Percentiles rank a stretch among this genome's conserved stretches.
Evolutionary conservation across 2,113 vertebrate genomes (phyloP).

Genomic region (Xiphophorus maculatus): DNA sequence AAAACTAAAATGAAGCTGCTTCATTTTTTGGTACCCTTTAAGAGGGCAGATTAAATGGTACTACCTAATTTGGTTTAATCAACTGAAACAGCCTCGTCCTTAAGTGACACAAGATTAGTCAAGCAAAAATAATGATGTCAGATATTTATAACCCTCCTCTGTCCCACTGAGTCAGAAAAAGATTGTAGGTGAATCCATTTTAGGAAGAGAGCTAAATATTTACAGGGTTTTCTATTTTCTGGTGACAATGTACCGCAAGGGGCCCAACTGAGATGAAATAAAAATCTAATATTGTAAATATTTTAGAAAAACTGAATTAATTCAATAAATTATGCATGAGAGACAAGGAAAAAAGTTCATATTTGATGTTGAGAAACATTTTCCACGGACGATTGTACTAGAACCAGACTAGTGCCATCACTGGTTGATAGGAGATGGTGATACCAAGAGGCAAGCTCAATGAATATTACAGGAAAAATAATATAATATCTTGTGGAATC

Average conservation of each 20-base stretch:
- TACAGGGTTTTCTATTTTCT: not conserved
- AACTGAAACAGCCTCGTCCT: conserved; percentile 9
- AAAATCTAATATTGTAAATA: conserved; percentile 48
- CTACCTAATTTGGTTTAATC: not conserved
- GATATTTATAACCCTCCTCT: conserved; percentile 5
- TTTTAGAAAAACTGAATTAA: conserved; percentile 48
- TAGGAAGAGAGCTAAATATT: conserved; percentile 32
- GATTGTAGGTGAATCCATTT: conserved; percentile 10
- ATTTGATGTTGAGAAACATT: conserved; percentile 42
- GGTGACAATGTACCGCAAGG: not conserved
- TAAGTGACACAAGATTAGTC: conserved; percentile 10
- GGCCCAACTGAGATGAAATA: conserved; percentile 22
- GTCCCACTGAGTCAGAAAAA: not conserved
- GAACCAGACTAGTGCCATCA: not conserved
- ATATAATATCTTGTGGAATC: not conserved
- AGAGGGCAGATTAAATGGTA: too few species aligned
- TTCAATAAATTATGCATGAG: conserved; percentile 61
- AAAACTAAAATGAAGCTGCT: too few species aligned
- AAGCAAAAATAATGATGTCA: conserved; percentile 3
- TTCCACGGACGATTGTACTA: conserved; percentile 31
- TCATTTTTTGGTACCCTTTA: too few species aligned
- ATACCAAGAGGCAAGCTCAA: too few species aligned
- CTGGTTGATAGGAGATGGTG: conserved; percentile 17
- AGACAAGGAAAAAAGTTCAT: conserved; percentile 44
- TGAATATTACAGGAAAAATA: not conserved